A percentile compares a stretch with the other conserved stretches of the same genome.
Evolutionary conservation across 2,113 vertebrate genomes (phyloP).

Genomic region (Pterophyllum scalare): DNA sequence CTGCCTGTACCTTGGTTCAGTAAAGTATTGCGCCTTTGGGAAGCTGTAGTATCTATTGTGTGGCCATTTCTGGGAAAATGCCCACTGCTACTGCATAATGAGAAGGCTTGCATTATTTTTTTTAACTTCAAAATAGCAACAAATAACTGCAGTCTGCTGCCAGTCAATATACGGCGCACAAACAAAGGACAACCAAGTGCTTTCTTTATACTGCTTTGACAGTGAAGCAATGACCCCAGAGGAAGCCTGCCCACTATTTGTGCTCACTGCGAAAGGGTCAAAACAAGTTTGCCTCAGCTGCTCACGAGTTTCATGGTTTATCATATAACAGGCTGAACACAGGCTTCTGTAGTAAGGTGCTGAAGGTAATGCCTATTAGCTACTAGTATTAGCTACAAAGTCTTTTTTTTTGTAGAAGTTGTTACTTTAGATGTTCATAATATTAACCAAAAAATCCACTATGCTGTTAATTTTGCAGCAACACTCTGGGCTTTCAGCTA

Average conservation of each 20-base stretch:
- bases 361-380: background rate
- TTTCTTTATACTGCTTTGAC: constrained; percentile 31
- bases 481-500: background rate
- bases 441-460: background rate
- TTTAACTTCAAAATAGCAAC: constrained; percentile 58
- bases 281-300: background rate
- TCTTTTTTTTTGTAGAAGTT: background rate
- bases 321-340: background rate
- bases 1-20: too few relatives aligned
- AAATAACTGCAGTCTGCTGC: constrained; percentile 31
- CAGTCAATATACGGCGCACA: constrained; percentile 38
- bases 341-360: background rate
- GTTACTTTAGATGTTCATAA: background rate
- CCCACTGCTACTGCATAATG: constrained; percentile 63
- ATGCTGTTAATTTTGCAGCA: background rate
- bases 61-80: constrained; percentile 63
- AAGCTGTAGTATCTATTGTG: constrained; percentile 48
- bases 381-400: background rate
- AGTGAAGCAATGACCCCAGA: constrained; percentile 33
- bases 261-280: constrained; percentile 20
- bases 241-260: constrained; percentile 9
- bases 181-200: constrained; percentile 44
- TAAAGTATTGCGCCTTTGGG: constrained; percentile 1
- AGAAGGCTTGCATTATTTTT: constrained; percentile 46
- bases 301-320: background rate